phyloP scores from a whole-genome alignment of 2,888 invertebrate genomes.

The Euclidia mi region DNA sequence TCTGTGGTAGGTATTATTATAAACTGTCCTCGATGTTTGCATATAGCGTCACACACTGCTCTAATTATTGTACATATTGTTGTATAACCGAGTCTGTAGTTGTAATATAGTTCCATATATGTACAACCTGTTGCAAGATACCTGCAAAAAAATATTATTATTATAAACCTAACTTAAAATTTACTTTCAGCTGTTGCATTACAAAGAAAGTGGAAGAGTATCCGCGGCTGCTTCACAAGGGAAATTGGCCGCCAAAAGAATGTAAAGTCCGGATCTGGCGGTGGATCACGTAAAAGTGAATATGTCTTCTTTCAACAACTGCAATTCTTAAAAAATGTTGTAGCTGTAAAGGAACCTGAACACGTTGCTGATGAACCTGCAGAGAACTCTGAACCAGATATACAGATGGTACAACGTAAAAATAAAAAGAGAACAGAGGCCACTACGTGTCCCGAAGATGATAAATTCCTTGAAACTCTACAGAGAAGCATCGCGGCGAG shows the following conservation, averaged over 20 bases:
- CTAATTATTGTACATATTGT: conserved; percentile 30
- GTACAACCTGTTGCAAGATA: conserved; percentile 32
- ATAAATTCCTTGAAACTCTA: conserved; percentile 21
- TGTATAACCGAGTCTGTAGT: conserved; percentile 32
- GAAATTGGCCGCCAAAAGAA: conserved; percentile 36
- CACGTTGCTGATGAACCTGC: conserved; percentile 6
- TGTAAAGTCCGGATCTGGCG: conserved; percentile 17
- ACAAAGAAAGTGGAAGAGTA: conserved; percentile 40
- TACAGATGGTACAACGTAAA: conserved; percentile 16
- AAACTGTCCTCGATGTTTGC: conserved; percentile 21
- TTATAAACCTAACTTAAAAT: conserved; percentile 18
- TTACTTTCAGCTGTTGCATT: conserved; percentile 27
- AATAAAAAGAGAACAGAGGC: conserved; percentile 18
- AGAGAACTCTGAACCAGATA: conserved; percentile 17
- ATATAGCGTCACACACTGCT: conserved; percentile 30
- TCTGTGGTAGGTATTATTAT: conserved; percentile 18
- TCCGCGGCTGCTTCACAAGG: conserved; percentile 39
- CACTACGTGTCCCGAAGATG: conserved; percentile 21
- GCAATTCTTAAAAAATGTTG: conserved; percentile 33
- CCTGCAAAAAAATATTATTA: conserved; percentile 19
- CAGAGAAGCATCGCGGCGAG: conserved; percentile 17
- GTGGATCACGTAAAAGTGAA: conserved; percentile 37
- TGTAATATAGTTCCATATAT: conserved; percentile 28
- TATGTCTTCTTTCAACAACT: conserved; percentile 42
- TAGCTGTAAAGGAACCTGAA: conserved; percentile 27